Evolutionary conservation across 2,113 vertebrate species (phyloP).

Genomic region (Ailurus styani): DNA sequence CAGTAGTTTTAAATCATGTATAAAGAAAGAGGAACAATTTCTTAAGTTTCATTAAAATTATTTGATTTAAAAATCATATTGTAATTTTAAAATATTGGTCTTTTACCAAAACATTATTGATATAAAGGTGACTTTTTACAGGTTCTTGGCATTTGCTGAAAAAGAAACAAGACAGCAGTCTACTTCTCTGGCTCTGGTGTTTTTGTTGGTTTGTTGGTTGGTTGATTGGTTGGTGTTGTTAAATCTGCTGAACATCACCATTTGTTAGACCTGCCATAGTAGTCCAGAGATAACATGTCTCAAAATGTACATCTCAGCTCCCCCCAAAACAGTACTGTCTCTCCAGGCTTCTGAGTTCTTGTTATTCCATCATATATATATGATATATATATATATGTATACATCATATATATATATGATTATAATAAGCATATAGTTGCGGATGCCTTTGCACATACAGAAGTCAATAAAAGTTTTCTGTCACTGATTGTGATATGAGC

Average conservation of each 20-base stretch:
- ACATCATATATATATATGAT: neutral
- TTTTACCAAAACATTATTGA: neutral
- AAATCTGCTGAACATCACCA: neutral
- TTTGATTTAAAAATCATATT: neutral
- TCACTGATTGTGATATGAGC: neutral
- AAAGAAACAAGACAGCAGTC: neutral
- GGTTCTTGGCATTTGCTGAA: neutral
- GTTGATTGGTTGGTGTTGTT: neutral
- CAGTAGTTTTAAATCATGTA: neutral
- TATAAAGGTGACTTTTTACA: neutral
- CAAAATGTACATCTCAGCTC: neutral
- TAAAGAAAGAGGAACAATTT: neutral
- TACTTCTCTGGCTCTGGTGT: neutral
- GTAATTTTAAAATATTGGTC: neutral
- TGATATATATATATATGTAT: too few relatives aligned
- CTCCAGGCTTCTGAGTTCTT: neutral
- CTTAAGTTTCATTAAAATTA: neutral
- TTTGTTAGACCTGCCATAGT: neutral
- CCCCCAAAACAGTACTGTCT: neutral
- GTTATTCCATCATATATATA: neutral
- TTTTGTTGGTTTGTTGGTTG: neutral
- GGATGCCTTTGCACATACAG: neutral
- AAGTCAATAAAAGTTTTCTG: neutral
- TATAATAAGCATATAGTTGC: neutral
- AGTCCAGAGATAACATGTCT: neutral